phyloP scores from a whole-genome alignment of 2,113 vertebrate genomes.

The Brachypteracias leptosomus region DNA sequence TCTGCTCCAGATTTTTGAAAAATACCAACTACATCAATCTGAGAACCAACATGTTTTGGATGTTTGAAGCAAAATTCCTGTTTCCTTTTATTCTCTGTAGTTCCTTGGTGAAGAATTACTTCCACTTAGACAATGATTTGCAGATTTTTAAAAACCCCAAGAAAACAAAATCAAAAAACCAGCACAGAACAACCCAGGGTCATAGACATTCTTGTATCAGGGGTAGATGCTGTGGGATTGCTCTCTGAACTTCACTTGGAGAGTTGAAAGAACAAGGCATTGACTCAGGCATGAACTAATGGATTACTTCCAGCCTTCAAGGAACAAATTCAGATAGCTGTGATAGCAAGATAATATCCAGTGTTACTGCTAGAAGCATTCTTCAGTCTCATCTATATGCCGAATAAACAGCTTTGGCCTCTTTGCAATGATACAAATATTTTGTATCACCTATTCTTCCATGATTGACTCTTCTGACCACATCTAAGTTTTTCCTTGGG shows the following conservation, averaged over 20 bases:
- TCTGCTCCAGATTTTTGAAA: not conserved
- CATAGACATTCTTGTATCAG: not conserved
- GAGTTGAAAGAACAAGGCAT: not conserved
- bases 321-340: constrained; percentile 7
- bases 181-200: not conserved
- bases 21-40: not conserved
- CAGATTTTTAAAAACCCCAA: not conserved
- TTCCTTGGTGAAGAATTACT: not conserved
- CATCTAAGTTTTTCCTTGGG: not conserved
- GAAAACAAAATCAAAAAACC: not conserved
- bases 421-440: not conserved
- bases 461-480: not conserved
- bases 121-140: not conserved
- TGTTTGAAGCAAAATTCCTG: not conserved
- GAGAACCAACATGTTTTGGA: not conserved
- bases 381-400: not conserved
- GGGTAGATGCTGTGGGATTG: not conserved
- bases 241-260: not conserved
- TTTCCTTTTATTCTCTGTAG: not conserved
- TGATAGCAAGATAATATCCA: not conserved
- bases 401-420: not conserved
- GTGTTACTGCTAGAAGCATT: not conserved
- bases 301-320: constrained; percentile 32
- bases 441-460: not conserved
- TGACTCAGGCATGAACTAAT: not conserved